Evolutionary conservation across 1,140 invertebrate genomes (phyloP).

Genomic region (Cardiocondyla obscurior): DNA sequence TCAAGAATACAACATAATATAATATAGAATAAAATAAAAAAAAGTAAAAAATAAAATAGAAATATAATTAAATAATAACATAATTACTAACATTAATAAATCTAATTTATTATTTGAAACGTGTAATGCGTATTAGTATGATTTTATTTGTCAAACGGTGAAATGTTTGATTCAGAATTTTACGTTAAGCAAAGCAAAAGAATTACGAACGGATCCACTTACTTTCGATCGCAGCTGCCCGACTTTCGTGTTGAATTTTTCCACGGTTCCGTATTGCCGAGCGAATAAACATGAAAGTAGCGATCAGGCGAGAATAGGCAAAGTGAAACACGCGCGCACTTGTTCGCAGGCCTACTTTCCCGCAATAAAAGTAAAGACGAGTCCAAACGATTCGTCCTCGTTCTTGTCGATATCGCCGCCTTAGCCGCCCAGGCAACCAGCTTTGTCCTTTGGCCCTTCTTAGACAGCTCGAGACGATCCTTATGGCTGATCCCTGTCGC

Average conservation of each 20-base stretch:
- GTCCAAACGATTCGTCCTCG: constrained; percentile 90
- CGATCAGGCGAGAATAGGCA: constrained; percentile 4
- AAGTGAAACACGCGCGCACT: neutral
- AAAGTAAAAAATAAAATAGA: neutral
- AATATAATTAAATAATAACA: neutral
- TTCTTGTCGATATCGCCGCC: constrained; percentile 92
- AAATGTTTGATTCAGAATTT: neutral
- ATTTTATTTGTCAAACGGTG: neutral
- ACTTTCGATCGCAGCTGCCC: neutral
- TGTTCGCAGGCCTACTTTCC: constrained; percentile 88
- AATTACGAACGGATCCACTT: neutral
- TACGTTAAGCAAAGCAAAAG: neutral
- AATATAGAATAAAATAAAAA: neutral
- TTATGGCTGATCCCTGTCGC: constrained; percentile 94
- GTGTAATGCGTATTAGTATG: neutral
- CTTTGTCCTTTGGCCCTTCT: constrained; percentile 94
- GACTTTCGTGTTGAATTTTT: constrained; percentile 35
- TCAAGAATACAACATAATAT: neutral
- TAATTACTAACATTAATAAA: neutral
- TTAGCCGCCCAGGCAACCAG: constrained; percentile 94
- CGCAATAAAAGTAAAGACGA: constrained; percentile 89
- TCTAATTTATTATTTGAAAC: neutral
- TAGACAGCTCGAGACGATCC: constrained; percentile 87
- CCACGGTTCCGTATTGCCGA: constrained; percentile 11
- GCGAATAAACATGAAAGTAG: constrained; percentile 31